Conservation (phyloP, 2,113 vertebrate species). For the Indicator indicator region DNA sequence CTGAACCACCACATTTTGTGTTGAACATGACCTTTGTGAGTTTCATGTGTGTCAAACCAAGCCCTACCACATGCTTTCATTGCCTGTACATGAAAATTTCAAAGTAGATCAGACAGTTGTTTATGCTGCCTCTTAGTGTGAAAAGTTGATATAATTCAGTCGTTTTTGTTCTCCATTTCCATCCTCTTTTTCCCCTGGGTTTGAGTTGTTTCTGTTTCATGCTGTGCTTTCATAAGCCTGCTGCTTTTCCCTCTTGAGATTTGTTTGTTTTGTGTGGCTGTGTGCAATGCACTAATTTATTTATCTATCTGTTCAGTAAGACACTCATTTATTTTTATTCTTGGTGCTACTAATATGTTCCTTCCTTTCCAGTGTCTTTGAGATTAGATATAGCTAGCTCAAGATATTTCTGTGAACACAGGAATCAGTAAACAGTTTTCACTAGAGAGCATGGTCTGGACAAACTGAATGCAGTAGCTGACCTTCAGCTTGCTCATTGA, state of each 20-base stretch:
- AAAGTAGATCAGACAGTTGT: background rate
- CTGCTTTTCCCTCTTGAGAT: background rate
- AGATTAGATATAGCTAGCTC: background rate
- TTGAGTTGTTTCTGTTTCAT: background rate
- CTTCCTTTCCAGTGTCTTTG: background rate
- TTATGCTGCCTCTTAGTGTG: background rate
- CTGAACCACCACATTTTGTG: fast-evolving
- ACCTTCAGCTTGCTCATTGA: background rate
- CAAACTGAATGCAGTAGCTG: background rate
- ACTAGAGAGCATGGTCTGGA: background rate
- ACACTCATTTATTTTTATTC: background rate
- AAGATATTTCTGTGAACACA: background rate
- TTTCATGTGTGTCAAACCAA: background rate
- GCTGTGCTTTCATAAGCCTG: background rate
- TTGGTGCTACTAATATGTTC: background rate
- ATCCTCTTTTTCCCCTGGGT: background rate
- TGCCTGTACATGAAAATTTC: background rate
- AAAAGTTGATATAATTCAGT: background rate
- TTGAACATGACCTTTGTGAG: background rate
- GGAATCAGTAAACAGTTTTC: background rate
- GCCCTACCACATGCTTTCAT: background rate
- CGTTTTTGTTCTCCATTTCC: background rate
- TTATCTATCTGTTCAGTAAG: background rate
- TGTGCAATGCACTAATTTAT: background rate
- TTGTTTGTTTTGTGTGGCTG: background rate